These are phyloP conservation scores for Achlya flavicornis DNA, from an alignment of 2,888 invertebrate species.

Conservation along the genomic window DNA sequence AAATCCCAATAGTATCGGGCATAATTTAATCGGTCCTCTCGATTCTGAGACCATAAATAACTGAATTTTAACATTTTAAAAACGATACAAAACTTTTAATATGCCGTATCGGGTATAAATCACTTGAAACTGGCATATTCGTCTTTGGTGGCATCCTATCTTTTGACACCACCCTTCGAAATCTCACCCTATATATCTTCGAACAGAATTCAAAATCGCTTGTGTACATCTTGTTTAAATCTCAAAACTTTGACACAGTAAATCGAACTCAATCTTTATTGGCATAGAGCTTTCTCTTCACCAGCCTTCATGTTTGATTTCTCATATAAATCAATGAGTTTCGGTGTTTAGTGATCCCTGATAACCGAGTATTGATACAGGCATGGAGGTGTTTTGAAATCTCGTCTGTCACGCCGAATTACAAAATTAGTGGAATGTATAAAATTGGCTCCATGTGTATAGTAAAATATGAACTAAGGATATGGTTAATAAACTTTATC, in stretches of 20 bases:
- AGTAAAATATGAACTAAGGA: not conserved
- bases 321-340: constrained; percentile 62
- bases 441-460: constrained; percentile 27
- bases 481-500: not conserved
- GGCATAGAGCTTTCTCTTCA: constrained; percentile 25
- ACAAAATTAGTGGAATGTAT: constrained; percentile 46
- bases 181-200: constrained; percentile 18
- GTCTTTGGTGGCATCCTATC: constrained; percentile 77
- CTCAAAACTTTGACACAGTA: constrained; percentile 17
- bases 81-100: constrained; percentile 81
- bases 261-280: constrained; percentile 18
- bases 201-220: constrained; percentile 21
- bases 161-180: constrained; percentile 22
- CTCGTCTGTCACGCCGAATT: constrained; percentile 57
- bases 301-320: constrained; percentile 36
- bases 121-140: constrained; percentile 79
- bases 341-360: constrained; percentile 57
- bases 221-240: constrained; percentile 13
- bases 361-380: constrained; percentile 58
- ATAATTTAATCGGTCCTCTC: constrained; percentile 82
- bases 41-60: constrained; percentile 81
- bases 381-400: constrained; percentile 57
- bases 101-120: constrained; percentile 80
- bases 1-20: constrained; percentile 77
- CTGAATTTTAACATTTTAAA: constrained; percentile 79